These are phyloP conservation scores for Xiphorhynchus elegans DNA, from an alignment of 2,113 vertebrate genomes.

Conservation along the genomic window DNA sequence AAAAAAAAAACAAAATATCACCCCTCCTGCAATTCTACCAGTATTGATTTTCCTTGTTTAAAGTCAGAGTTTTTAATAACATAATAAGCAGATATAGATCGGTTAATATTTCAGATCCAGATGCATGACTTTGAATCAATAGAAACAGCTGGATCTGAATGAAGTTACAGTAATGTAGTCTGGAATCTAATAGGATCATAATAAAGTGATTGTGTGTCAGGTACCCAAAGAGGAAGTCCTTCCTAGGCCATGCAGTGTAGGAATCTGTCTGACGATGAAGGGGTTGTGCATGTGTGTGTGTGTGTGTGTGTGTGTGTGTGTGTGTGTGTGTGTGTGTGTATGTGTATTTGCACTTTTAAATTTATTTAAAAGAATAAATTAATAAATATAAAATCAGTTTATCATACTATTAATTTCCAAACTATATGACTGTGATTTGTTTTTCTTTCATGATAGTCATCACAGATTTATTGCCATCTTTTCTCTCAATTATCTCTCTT, in stretches of 20 bases:
- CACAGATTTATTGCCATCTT: background rate
- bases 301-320: too few species aligned
- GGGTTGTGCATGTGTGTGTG: accelerated
- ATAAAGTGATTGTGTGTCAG: background rate
- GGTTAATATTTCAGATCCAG: background rate
- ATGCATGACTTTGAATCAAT: background rate
- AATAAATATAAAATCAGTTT: background rate
- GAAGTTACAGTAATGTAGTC: background rate
- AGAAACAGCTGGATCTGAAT: background rate
- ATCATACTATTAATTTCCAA: background rate
- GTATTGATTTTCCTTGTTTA: background rate
- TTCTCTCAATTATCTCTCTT: background rate
- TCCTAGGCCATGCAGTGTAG: background rate
- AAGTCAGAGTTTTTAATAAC: background rate
- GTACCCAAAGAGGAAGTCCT: background rate
- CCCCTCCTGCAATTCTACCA: background rate
- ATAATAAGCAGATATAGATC: background rate
- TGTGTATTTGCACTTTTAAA: background rate
- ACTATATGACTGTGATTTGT: background rate
- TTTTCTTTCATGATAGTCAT: background rate
- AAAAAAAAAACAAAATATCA: background rate
- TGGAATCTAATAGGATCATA: background rate
- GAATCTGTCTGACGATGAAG: background rate
- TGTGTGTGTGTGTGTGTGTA: too few species aligned
- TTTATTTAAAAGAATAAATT: background rate